Conservation (phyloP, 2,797 vertebrate species). For the Cirrhinus molitorella region DNA sequence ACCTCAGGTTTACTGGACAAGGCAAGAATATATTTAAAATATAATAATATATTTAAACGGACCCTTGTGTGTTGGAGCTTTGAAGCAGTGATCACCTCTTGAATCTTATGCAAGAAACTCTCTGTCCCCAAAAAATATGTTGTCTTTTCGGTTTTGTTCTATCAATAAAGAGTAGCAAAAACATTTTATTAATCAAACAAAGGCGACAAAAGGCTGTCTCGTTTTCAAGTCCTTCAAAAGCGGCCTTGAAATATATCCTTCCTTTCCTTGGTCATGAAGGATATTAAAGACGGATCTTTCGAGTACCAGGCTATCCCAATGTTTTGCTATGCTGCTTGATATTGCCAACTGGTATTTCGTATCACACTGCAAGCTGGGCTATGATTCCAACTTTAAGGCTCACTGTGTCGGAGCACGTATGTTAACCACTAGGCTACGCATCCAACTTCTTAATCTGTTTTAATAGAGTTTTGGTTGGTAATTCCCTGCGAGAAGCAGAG, state of each 20-base stretch:
- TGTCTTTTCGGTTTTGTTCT: neutral
- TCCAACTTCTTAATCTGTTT: constrained; percentile 17
- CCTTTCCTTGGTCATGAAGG: neutral
- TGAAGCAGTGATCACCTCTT: neutral
- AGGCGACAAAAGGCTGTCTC: neutral
- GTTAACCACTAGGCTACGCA: neutral
- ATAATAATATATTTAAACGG: neutral
- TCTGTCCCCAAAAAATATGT: neutral
- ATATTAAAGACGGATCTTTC: too few relatives aligned
- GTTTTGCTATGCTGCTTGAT: neutral
- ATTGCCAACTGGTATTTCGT: neutral
- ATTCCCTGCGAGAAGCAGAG: constrained; percentile 27
- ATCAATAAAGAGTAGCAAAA: neutral
- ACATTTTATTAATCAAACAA: neutral
- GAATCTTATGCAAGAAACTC: neutral
- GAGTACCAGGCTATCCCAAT: neutral
- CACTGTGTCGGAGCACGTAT: neutral
- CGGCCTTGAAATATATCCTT: neutral
- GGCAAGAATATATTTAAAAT: neutral
- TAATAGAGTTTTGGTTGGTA: neutral
- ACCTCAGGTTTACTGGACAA: neutral
- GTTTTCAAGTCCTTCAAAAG: neutral
- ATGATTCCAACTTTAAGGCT: neutral
- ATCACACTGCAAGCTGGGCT: too few relatives aligned
- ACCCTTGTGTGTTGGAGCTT: neutral